phyloP scores from a whole-genome alignment of 2,113 vertebrate species.

The Fulica atra region DNA sequence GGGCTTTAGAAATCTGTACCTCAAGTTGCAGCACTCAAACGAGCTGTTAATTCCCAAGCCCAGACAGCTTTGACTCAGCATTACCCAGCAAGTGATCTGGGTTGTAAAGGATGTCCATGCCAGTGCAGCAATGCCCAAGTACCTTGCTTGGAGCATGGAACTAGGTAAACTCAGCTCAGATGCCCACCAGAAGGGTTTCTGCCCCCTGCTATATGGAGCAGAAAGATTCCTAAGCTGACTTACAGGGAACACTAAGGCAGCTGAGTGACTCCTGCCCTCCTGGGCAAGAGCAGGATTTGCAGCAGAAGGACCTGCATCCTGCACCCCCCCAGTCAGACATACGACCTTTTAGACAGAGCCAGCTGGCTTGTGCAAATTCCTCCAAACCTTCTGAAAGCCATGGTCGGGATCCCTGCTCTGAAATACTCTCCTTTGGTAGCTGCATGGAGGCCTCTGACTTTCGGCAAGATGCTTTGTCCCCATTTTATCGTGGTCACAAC shows the following conservation, averaged over 20 bases:
- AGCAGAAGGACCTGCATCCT: background rate
- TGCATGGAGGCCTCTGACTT: background rate
- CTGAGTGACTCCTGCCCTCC: background rate
- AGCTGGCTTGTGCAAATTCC: background rate
- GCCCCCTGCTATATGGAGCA: background rate
- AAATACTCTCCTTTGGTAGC: background rate
- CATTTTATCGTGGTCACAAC: rapidly evolving
- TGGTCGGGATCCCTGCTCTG: background rate
- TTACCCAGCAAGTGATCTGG: background rate
- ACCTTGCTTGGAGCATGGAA: too few relatives aligned
- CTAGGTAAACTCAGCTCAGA: background rate
- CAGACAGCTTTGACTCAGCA: background rate
- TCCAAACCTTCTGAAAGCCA: background rate
- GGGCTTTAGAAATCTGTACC: background rate
- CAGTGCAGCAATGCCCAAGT: background rate
- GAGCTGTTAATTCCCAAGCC: background rate
- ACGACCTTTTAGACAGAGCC: background rate
- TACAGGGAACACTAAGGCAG: background rate
- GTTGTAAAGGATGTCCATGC: background rate
- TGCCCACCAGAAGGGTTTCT: background rate
- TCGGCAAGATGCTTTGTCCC: background rate
- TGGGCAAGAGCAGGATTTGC: background rate
- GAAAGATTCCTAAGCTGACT: background rate
- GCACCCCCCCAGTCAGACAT: background rate
- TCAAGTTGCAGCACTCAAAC: background rate